Percentiles rank a stretch among this genome's conserved stretches.
These are phyloP conservation scores for Dynastes maya DNA, from an alignment of 2,888 invertebrate species.

Conservation along the genomic window DNA sequence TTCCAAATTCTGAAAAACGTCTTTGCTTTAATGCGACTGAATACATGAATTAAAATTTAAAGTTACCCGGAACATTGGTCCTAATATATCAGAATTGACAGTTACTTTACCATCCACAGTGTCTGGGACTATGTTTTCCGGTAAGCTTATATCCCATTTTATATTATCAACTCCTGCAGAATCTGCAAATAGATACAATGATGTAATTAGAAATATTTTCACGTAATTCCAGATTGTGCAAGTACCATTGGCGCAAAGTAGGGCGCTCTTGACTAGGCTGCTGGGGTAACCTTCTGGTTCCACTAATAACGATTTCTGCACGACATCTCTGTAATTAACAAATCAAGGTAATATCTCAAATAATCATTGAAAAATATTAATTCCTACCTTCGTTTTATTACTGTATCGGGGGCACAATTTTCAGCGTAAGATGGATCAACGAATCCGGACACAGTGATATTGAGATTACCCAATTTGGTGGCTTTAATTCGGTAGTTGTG, in stretches of 20 bases:
- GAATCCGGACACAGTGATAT: slow-evolving; percentile 72
- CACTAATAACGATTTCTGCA: slow-evolving; percentile 77
- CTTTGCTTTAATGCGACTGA: not conserved
- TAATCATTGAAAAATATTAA: too few species aligned
- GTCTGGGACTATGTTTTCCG: slow-evolving; percentile 74
- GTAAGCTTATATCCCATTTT: slow-evolving; percentile 71
- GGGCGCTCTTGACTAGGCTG: slow-evolving; percentile 77
- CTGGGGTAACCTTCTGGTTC: slow-evolving; percentile 83
- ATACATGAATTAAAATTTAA: not conserved
- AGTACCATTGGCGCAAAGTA: slow-evolving; percentile 77
- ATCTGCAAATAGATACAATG: slow-evolving; percentile 55
- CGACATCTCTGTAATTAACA: slow-evolving; percentile 70
- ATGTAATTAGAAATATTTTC: not conserved
- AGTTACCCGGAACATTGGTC: slow-evolving; percentile 73
- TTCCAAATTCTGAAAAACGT: slow-evolving; percentile 74
- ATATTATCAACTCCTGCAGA: slow-evolving; percentile 60
- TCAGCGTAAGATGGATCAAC: slow-evolving; percentile 69
- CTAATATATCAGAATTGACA: slow-evolving; percentile 77
- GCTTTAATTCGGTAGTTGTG: slow-evolving; percentile 64
- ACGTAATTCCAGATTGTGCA: not conserved
- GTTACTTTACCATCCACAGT: slow-evolving; percentile 78
- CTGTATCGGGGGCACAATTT: slow-evolving; percentile 65
- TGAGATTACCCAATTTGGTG: slow-evolving; percentile 65
- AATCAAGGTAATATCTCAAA: not conserved
- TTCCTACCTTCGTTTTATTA: slow-evolving; percentile 67